Evolutionary conservation across 2,888 invertebrate species (phyloP).

Genomic region (Aethes cnicana): DNA sequence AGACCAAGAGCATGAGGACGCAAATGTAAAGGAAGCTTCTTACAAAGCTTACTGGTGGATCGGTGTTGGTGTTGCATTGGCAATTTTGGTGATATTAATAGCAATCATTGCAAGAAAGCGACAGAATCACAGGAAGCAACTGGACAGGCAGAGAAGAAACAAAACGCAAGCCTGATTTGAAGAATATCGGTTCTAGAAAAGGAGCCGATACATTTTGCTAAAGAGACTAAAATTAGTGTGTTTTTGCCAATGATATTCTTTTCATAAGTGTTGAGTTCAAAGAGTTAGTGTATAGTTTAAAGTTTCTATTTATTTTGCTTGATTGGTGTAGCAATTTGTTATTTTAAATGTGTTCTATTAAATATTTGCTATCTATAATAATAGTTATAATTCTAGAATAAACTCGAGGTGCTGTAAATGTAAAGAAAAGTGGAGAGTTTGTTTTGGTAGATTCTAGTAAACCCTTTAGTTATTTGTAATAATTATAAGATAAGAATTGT

Average conservation of each 20-base stretch:
- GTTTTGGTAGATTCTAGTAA: not conserved
- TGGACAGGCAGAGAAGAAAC: conserved; percentile 74
- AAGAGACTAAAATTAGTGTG: conserved; percentile 54
- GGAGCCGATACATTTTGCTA: conserved; percentile 55
- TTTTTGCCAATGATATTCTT: conserved; percentile 57
- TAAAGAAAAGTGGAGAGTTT: conserved; percentile 29
- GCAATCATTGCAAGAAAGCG: conserved; percentile 75
- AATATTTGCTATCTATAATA: conserved; percentile 25
- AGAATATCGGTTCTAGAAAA: conserved; percentile 77
- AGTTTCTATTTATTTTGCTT: conserved; percentile 22
- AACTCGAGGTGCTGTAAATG: conserved; percentile 37
- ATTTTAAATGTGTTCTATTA: conserved; percentile 18
- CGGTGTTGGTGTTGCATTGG: conserved; percentile 71
- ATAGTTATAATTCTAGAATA: conserved; percentile 24
- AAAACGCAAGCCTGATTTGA: conserved; percentile 75
- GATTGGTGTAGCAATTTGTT: conserved; percentile 8
- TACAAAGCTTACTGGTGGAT: conserved; percentile 79
- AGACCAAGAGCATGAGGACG: conserved; percentile 49
- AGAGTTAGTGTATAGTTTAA: conserved; percentile 29
- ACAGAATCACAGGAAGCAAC: conserved; percentile 74
- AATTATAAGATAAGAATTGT: conserved; percentile 8
- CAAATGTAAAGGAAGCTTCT: conserved; percentile 64
- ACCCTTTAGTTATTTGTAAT: not conserved
- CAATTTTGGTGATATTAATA: conserved; percentile 64
- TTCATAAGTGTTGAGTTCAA: conserved; percentile 44